Base-by-base conservation (phyloP, 2,888 invertebrate genomes). In the Ectobius pallidus region DNA sequence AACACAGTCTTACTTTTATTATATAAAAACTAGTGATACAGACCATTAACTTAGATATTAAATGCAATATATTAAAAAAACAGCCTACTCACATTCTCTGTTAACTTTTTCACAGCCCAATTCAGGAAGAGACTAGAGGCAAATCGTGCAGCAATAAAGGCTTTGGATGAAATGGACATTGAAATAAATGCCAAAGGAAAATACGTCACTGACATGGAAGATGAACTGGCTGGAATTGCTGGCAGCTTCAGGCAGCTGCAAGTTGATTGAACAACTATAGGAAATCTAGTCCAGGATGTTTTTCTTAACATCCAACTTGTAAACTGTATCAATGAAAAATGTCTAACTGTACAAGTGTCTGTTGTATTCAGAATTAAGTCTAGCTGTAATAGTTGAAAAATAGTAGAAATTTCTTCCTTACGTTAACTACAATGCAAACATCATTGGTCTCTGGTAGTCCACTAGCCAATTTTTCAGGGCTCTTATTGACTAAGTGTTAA, bases 151-250 rank as follows among this genome's bases (percentile, higher is more conserved):
- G 77, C 78, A 27, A 76, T 83, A 9, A 67, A 78, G 30, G 80
- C 81, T 3, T 76, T 82, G 71, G 82, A 83, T 68, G 72, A 80
- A 55, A 81, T 83, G 81, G 76, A 79, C 62, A 79, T 83, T 3
- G 80, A 79, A 63, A 25, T 78, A 49, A 78, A 72, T 34, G 69
- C 62, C 63, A 32, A 75, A 74, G 46, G 69, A 65, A 70, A 68
- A 27, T 69, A 69, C 42, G 71, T 71, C 18, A 32, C 65, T 6
- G 76, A 76, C n/a, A 69, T 75, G 46, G 75, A 75, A n/a, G 76
- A 74, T 70, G 76, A 74, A 14, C 68, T 77, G 30, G 67, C 71
- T 16, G 76, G 77, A 0, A 75, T 77, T 18, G 74, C 77, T 25
- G 77, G 77, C 22, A 76, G 75, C 42, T 77, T 77, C 52, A 70